A percentile compares a stretch with the other conserved stretches of the same genome.
These are phyloP conservation scores for Brachionus asplanchnoidis DNA, from an alignment of 1,140 invertebrate species.

Conservation along the genomic window DNA sequence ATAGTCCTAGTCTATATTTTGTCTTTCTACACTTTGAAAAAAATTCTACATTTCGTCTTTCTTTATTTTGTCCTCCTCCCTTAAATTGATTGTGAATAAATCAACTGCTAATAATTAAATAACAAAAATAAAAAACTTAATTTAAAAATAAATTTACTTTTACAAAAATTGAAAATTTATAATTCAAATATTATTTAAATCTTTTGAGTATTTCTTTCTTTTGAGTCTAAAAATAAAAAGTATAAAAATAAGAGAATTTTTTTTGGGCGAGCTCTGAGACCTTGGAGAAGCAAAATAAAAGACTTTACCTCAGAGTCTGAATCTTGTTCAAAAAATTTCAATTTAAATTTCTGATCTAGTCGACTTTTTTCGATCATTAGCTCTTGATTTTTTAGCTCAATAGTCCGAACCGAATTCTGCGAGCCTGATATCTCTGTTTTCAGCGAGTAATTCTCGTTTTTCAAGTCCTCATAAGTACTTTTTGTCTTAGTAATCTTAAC, in stretches of 20 bases:
- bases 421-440: background rate
- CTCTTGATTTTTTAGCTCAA: background rate
- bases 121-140: no score
- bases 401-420: conserved; percentile 4
- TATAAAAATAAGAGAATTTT: background rate
- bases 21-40: no score
- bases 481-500: background rate
- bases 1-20: no score
- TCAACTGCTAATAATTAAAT: no score
- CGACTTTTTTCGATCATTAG: conserved; percentile 9
- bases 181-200: no score
- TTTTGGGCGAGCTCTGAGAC: background rate
- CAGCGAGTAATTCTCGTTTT: conserved; percentile 15
- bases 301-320: background rate
- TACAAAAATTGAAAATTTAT: no score
- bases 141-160: no score
- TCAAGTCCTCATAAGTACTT: background rate
- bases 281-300: background rate
- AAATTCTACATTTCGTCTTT: no score
- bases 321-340: background rate
- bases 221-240: background rate
- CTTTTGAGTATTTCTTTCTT: conserved; percentile 22
- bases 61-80: no score
- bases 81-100: no score
- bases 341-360: background rate